phyloP scores from a whole-genome alignment of 2,888 invertebrate genomes.

The Drosophila testacea region DNA sequence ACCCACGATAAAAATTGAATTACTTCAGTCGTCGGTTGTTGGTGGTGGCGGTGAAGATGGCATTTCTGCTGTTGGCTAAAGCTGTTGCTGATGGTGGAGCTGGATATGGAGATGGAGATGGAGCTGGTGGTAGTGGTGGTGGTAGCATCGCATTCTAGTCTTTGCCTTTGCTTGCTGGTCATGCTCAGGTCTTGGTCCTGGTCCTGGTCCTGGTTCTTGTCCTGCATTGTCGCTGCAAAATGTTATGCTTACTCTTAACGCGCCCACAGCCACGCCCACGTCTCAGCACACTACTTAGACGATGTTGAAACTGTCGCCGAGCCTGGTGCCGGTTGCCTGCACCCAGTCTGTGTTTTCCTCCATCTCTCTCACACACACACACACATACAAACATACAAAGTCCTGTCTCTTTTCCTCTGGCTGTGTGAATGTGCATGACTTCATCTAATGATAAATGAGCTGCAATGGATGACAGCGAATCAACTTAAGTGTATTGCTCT shows the following conservation, averaged over 20 bases:
- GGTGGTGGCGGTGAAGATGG: conserved; percentile 12
- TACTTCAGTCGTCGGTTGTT: conserved; percentile 75
- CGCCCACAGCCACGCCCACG: conserved; percentile 62
- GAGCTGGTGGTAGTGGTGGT: conserved; percentile 1
- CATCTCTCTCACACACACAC: not conserved
- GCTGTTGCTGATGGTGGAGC: not conserved
- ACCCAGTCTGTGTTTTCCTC: conserved; percentile 3
- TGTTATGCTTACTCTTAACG: conserved; percentile 74
- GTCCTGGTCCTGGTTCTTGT: conserved; percentile 17
- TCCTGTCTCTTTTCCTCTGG: not conserved
- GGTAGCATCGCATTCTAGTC: conserved; percentile 45
- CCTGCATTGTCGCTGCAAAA: conserved; percentile 67
- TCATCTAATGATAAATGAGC: conserved; percentile 83
- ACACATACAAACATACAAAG: too few species aligned
- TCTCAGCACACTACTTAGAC: conserved; percentile 66
- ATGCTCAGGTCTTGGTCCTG: conserved; percentile 35
- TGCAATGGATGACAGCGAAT: conserved; percentile 84
- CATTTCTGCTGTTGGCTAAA: conserved; percentile 5
- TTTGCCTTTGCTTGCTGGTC: conserved; percentile 46
- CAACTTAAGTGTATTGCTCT: conserved; percentile 84
- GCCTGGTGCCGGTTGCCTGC: conserved; percentile 44
- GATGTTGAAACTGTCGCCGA: conserved; percentile 73
- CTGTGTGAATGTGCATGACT: conserved; percentile 59
- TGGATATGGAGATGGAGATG: not conserved
- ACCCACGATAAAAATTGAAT: conserved; percentile 84